phyloP scores from a whole-genome alignment of 2,113 vertebrate species.

The Coreoperca whiteheadi region DNA sequence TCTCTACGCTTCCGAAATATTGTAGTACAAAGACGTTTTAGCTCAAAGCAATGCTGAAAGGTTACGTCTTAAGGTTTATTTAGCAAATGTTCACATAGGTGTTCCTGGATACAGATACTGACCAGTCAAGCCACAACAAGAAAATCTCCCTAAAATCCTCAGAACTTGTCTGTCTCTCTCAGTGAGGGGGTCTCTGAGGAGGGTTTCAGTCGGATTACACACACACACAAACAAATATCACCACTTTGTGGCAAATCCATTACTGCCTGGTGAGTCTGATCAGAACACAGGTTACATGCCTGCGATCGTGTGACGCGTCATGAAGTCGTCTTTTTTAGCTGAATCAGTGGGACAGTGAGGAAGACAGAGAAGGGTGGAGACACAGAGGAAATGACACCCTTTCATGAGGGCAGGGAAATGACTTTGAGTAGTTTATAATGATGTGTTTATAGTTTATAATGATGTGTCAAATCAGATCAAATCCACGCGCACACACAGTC shows the following conservation, averaged over 20 bases:
- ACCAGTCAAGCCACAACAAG: not conserved
- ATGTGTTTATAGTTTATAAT: constrained; percentile 23
- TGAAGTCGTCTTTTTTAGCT: not conserved
- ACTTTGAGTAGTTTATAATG: constrained; percentile 34
- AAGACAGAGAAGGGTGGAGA: not conserved
- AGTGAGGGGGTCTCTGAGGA: not conserved
- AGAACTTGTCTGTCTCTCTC: no score
- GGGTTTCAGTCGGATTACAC: not conserved
- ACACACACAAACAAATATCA: not conserved
- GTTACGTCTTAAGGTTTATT: not conserved
- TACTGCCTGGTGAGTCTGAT: not conserved
- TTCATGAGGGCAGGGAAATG: constrained; percentile 41
- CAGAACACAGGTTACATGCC: no score
- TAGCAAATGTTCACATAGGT: no score
- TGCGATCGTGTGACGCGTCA: not conserved
- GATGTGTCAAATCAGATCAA: constrained; percentile 21
- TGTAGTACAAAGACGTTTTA: not conserved
- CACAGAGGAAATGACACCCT: constrained; percentile 10
- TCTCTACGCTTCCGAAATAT: not conserved
- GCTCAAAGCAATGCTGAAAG: not conserved
- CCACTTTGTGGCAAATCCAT: not conserved
- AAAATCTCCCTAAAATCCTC: no score
- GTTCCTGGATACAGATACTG: not conserved
- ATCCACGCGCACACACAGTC: not conserved
- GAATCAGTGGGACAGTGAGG: constrained; percentile 12